A percentile compares a stretch with the other conserved stretches of the same genome.
Evolutionary conservation across 1,140 invertebrate species (phyloP).

Genomic region (Euglossa dilemma): DNA sequence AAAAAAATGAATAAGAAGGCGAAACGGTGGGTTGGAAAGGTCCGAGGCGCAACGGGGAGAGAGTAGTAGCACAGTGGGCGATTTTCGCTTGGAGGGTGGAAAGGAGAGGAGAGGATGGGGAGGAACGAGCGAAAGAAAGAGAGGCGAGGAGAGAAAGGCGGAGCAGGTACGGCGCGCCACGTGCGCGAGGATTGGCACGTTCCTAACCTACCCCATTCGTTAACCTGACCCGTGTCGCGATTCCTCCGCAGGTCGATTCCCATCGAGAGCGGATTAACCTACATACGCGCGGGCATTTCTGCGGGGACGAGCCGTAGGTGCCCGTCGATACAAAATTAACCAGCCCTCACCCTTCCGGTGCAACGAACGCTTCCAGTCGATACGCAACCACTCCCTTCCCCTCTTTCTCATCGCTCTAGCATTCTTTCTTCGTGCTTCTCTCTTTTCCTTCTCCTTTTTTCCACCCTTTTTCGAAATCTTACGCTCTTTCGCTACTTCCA

Average conservation of each 20-base stretch:
- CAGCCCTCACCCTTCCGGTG: slow-evolving; percentile 13
- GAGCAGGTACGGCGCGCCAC: slow-evolving; percentile 31
- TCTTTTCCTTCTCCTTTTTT: not conserved
- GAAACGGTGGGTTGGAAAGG: too few species aligned
- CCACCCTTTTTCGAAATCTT: too few species aligned
- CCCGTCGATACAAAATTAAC: slow-evolving; percentile 67
- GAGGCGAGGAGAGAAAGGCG: slow-evolving; percentile 8
- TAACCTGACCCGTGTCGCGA: slow-evolving; percentile 63
- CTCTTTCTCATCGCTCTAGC: too few species aligned
- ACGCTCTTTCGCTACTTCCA: too few species aligned
- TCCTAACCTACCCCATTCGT: slow-evolving; percentile 70
- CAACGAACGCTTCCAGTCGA: slow-evolving; percentile 12
- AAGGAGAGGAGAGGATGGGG: not conserved
- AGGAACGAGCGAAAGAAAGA: not conserved
- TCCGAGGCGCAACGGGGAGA: too few species aligned
- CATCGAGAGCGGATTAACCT: slow-evolving; percentile 69
- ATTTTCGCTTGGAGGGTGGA: not conserved
- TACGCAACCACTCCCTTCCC: not conserved
- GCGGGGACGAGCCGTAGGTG: slow-evolving; percentile 41
- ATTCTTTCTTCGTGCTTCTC: not conserved
- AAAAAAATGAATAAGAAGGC: too few species aligned
- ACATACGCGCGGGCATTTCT: slow-evolving; percentile 62
- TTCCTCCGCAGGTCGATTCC: slow-evolving; percentile 66
- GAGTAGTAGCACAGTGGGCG: too few species aligned
- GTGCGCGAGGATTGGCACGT: slow-evolving; percentile 48